Conservation (phyloP, 2,888 invertebrate genomes). For the Dichetophora obliterata region DNA sequence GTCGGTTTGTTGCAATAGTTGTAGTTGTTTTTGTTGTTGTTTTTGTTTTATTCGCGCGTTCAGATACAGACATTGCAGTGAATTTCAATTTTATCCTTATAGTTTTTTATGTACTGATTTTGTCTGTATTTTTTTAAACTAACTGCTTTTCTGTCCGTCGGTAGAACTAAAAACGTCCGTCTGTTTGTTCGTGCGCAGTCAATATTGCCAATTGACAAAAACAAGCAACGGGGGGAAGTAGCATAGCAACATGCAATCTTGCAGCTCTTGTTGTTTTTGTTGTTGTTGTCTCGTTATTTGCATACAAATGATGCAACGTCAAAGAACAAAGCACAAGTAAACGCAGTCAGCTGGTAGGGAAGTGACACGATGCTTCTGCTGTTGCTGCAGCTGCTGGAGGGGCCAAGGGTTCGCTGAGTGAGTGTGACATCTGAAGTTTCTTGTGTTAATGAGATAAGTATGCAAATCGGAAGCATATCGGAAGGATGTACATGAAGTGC, state of each 20-base stretch:
- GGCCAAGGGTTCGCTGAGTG: background rate
- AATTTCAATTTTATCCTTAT: slow-evolving; percentile 21
- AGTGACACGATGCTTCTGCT: no score
- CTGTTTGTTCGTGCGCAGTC: slow-evolving; percentile 14
- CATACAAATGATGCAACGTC: slow-evolving; percentile 39
- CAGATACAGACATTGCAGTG: slow-evolving; percentile 16
- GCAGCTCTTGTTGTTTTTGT: slow-evolving; percentile 1
- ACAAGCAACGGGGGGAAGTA: background rate
- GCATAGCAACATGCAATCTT: background rate
- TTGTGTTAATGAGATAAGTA: slow-evolving; percentile 40
- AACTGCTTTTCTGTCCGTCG: background rate
- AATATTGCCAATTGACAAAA: slow-evolving; percentile 31
- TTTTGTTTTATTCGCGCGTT: background rate
- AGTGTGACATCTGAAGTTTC: slow-evolving; percentile 31
- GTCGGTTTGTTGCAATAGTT: background rate
- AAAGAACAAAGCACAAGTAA: slow-evolving; percentile 6
- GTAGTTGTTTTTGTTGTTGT: slow-evolving; percentile 4
- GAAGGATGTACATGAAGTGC: slow-evolving; percentile 20
- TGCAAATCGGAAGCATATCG: slow-evolving; percentile 36
- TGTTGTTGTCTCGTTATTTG: slow-evolving; percentile 29
- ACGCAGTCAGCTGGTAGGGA: background rate
- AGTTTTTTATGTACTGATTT: background rate
- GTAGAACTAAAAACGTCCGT: background rate
- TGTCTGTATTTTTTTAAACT: background rate
- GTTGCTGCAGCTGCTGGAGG: background rate